Evolutionary conservation across 2,113 vertebrate species (phyloP).

Genomic region (Ictalurus furcatus): DNA sequence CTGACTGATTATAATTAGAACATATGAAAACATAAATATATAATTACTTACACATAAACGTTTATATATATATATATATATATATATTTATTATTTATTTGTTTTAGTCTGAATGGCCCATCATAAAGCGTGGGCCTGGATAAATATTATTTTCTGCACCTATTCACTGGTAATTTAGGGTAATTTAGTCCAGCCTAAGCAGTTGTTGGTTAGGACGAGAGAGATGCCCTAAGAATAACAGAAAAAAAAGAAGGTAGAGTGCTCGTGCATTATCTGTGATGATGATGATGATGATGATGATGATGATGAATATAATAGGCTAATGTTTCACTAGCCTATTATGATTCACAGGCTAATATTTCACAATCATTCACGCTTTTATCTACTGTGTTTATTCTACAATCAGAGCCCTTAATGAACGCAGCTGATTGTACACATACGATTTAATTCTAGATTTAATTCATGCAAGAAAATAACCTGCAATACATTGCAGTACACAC

Average conservation of each 20-base stretch:
- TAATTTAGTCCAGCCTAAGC: background rate
- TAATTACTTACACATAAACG: too few species aligned
- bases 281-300: background rate
- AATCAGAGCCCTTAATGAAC: conserved; percentile 19
- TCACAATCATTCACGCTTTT: background rate
- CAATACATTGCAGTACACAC: conserved; percentile 43
- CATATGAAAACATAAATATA: too few species aligned
- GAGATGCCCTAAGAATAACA: background rate
- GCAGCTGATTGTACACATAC: conserved; percentile 17
- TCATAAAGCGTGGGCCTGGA: background rate
- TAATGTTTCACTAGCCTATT: too few species aligned
- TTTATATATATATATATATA: background rate
- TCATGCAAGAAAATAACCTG: conserved; percentile 40
- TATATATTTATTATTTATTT: too few species aligned
- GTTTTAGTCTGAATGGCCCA: background rate
- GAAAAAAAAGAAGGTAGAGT: background rate
- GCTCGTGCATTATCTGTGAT: background rate
- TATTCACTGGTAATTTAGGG: background rate
- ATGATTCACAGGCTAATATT: too few species aligned
- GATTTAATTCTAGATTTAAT: conserved; percentile 54
- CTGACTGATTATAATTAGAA: background rate
- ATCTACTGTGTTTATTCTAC: background rate
- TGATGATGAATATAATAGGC: background rate
- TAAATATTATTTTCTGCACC: background rate
- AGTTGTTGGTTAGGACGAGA: background rate